Evolutionary conservation across 2,797 vertebrate species (phyloP).

Genomic region (Ciconia nigra): DNA sequence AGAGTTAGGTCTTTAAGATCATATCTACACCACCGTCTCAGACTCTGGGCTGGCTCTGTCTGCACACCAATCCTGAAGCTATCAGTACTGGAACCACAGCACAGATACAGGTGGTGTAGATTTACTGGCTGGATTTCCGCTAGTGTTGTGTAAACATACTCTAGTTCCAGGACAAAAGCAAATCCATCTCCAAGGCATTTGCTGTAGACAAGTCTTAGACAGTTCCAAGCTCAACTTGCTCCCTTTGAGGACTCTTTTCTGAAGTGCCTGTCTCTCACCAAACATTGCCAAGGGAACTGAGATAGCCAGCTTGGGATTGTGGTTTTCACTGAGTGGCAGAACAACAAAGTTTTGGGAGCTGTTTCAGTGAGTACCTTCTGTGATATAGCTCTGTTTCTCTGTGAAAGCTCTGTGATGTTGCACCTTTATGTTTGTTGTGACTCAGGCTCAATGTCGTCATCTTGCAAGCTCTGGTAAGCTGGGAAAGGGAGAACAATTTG

Average conservation of each 20-base stretch:
- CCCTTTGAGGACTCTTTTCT: not conserved
- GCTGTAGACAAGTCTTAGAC: not conserved
- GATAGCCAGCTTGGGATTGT: not conserved
- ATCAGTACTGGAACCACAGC: not conserved
- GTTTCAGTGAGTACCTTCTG: not conserved
- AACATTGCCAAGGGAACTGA: not conserved
- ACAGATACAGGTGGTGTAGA: not conserved
- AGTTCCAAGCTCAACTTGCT: not conserved
- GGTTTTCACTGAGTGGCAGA: not conserved
- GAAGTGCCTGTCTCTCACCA: not conserved
- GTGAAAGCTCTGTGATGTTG: not conserved
- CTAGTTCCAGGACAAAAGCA: not conserved
- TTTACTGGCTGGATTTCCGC: not conserved
- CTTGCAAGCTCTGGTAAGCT: not conserved
- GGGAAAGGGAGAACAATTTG: not conserved
- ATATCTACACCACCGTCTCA: accelerated
- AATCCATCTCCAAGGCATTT: not conserved
- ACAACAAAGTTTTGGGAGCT: not conserved
- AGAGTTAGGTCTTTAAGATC: not conserved
- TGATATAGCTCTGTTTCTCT: not conserved
- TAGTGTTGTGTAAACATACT: not conserved
- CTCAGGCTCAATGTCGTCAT: not conserved
- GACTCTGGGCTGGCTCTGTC: not conserved
- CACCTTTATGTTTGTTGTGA: not conserved
- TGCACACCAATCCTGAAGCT: not conserved